These are phyloP conservation scores for Oncopodura yosiiana DNA, from an alignment of 1,140 invertebrate genomes.

Conservation along the genomic window DNA sequence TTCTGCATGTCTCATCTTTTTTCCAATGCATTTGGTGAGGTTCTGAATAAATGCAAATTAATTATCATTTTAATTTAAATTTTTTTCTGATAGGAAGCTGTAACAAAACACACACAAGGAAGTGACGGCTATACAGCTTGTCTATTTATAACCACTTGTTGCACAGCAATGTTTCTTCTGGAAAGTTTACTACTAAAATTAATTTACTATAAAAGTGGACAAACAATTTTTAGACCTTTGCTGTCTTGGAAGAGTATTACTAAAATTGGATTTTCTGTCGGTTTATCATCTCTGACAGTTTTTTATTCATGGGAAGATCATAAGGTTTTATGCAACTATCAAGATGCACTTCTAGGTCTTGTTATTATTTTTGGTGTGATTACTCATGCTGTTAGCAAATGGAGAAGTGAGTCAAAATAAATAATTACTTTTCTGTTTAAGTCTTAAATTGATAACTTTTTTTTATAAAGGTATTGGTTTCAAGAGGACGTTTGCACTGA, in stretches of 20 bases:
- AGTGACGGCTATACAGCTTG: conserved; percentile 29
- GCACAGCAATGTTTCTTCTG: conserved; percentile 18
- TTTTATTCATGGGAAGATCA: conserved; percentile 40
- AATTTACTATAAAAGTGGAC: neutral
- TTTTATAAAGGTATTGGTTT: conserved; percentile 21
- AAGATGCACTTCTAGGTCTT: conserved; percentile 51
- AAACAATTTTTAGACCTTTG: conserved; percentile 17
- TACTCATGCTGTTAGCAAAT: conserved; percentile 52
- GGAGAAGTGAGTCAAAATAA: conserved; percentile 46
- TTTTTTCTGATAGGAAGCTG: neutral
- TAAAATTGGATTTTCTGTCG: conserved; percentile 31
- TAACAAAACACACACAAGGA: conserved; percentile 1
- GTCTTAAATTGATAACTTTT: neutral
- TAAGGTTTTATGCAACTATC: conserved; percentile 49
- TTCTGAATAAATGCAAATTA: too few species aligned
- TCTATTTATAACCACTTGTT: conserved; percentile 12
- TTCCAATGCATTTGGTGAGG: conserved; percentile 18
- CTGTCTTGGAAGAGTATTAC: conserved; percentile 20
- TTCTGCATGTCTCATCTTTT: conserved; percentile 21
- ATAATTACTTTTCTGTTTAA: neutral
- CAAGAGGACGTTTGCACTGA: conserved; percentile 21
- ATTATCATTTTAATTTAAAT: too few species aligned
- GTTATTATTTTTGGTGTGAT: conserved; percentile 49
- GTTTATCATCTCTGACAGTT: conserved; percentile 29
- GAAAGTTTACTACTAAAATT: conserved; percentile 7